Evolutionary conservation across 1,140 invertebrate species (phyloP).

Genomic region (Copidosoma floridanum): DNA sequence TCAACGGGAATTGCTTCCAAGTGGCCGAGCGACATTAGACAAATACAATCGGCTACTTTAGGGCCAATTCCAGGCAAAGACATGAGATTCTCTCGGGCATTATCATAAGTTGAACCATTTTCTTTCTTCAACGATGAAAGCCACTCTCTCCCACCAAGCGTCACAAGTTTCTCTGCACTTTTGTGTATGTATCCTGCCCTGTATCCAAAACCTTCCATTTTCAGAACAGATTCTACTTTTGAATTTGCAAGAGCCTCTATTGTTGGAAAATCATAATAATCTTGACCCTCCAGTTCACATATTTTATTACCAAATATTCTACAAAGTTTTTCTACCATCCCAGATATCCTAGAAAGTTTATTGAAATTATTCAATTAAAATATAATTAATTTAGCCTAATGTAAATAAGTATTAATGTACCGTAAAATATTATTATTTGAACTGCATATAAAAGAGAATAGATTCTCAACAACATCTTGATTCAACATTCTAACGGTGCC

Average conservation of each 20-base stretch:
- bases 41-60: slow-evolving; percentile 98
- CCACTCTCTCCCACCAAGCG: slow-evolving; percentile 71
- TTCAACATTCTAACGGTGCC: slow-evolving; percentile 86
- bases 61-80: slow-evolving; percentile 82
- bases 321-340: slow-evolving; percentile 91
- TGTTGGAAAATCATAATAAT: slow-evolving; percentile 80
- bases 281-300: slow-evolving; percentile 62
- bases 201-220: slow-evolving; percentile 88
- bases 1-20: slow-evolving; percentile 90
- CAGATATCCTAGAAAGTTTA: slow-evolving; percentile 67
- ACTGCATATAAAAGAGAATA: slow-evolving; percentile 96
- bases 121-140: slow-evolving; percentile 64
- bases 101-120: slow-evolving; percentile 63
- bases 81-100: slow-evolving; percentile 73
- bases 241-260: slow-evolving; percentile 63
- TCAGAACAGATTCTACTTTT: slow-evolving; percentile 70
- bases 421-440: slow-evolving; percentile 94
- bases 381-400: neutral
- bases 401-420: slow-evolving; percentile 50
- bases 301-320: slow-evolving; percentile 77
- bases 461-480: slow-evolving; percentile 89
- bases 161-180: slow-evolving; percentile 67
- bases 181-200: slow-evolving; percentile 82
- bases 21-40: slow-evolving; percentile 93
- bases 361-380: slow-evolving; percentile 1